phyloP scores from a whole-genome alignment of 1,140 invertebrate species.

The Heliconius melpomene region DNA sequence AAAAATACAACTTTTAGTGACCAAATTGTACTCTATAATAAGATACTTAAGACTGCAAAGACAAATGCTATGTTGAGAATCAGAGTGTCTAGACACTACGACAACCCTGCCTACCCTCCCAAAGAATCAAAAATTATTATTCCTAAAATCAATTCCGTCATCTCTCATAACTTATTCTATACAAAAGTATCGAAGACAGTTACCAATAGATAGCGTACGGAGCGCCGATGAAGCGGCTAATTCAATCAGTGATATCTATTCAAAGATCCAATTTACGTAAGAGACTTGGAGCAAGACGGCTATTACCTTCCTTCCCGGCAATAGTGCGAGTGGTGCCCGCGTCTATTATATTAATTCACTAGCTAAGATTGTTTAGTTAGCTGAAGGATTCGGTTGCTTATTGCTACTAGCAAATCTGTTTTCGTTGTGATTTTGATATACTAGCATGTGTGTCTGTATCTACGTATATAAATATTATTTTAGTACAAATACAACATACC shows the following conservation, averaged over 20 bases:
- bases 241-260: constrained; percentile 63
- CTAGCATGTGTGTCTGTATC: not conserved
- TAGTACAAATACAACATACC: too few relatives aligned
- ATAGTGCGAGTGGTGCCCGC: constrained; percentile 31
- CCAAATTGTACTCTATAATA: too few relatives aligned
- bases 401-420: not conserved
- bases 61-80: too few relatives aligned
- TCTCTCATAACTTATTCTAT: constrained; percentile 28
- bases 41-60: too few relatives aligned
- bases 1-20: too few relatives aligned
- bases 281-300: constrained; percentile 42
- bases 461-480: not conserved
- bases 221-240: constrained; percentile 57
- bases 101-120: too few relatives aligned
- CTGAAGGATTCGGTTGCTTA: constrained; percentile 14
- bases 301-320: constrained; percentile 23
- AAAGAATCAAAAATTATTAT: too few relatives aligned
- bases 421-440: not conserved
- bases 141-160: constrained; percentile 10
- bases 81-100: not conserved
- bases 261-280: constrained; percentile 63
- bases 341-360: constrained; percentile 33
- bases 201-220: constrained; percentile 39
- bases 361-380: constrained; percentile 30
- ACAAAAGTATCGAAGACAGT: constrained; percentile 36